Evolutionary conservation across 2,113 vertebrate species (phyloP).

Genomic region (Cichladusa arquata): DNA sequence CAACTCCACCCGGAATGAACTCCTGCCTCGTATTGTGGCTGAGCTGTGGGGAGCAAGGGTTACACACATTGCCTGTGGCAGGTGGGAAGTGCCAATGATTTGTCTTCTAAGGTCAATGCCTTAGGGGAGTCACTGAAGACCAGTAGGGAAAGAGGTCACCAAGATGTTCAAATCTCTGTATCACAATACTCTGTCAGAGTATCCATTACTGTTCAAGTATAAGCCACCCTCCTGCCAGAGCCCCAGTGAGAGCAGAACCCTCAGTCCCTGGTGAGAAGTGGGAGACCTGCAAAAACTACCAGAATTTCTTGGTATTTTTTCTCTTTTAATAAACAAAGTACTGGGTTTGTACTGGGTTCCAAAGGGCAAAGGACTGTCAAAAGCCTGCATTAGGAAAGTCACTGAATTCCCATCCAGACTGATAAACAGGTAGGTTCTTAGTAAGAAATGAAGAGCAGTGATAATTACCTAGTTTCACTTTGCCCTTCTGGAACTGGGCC

Average conservation of each 20-base stretch:
- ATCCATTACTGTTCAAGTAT: neutral
- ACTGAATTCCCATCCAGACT: neutral
- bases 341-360: neutral
- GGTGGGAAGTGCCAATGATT: slow-evolving; percentile 44
- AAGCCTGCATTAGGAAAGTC: neutral
- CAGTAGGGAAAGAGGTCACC: neutral
- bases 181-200: neutral
- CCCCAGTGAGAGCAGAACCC: neutral
- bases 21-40: slow-evolving; percentile 66
- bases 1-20: slow-evolving; percentile 61
- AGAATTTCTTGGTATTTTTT: neutral
- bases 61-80: slow-evolving; percentile 72
- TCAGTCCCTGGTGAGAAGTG: neutral
- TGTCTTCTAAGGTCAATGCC: neutral
- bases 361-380: neutral
- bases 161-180: neutral
- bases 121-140: neutral
- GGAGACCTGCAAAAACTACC: neutral
- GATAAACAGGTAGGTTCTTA: neutral
- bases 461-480: neutral
- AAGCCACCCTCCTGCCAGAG: neutral
- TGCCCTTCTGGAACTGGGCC: neutral
- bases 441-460: neutral
- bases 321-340: neutral
- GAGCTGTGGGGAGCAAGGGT: slow-evolving; percentile 65